Evolutionary conservation across 2,113 vertebrate genomes (phyloP).

Genomic region (Speoplatyrhinus poulsoni): DNA sequence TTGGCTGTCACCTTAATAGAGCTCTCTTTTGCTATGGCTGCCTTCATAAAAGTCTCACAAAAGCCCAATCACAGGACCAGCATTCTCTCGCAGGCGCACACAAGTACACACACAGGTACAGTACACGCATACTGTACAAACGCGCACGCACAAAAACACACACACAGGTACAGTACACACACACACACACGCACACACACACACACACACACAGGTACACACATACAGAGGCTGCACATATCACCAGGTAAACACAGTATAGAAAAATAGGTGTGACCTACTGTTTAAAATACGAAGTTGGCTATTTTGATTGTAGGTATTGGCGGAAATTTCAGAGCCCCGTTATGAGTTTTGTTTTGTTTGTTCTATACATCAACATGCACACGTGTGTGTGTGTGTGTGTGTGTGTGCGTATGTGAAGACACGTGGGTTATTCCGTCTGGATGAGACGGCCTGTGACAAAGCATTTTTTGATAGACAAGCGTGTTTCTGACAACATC

Average conservation of each 20-base stretch:
- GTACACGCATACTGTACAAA: slow-evolving; percentile 1
- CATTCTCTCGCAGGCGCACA: no score
- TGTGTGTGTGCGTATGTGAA: slow-evolving; percentile 25
- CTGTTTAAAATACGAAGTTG: no score
- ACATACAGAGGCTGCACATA: slow-evolving; percentile 18
- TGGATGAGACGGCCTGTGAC: slow-evolving; percentile 54
- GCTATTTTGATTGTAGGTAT: not conserved
- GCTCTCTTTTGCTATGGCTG: slow-evolving; percentile 15
- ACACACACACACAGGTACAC: slow-evolving; percentile 25
- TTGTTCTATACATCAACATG: not conserved
- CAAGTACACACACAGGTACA: slow-evolving; percentile 6
- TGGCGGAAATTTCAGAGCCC: slow-evolving; percentile 37
- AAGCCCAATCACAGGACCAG: slow-evolving; percentile 13
- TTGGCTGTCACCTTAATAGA: no score
- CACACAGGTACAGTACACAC: no score
- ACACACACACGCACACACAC: no score
- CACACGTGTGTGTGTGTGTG: slow-evolving; percentile 23
- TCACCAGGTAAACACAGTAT: slow-evolving; percentile 27
- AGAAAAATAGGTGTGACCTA: no score
- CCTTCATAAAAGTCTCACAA: slow-evolving; percentile 20
- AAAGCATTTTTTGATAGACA: slow-evolving; percentile 46
- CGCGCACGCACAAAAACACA: not conserved
- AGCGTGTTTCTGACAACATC: slow-evolving; percentile 56
- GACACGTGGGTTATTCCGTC: slow-evolving; percentile 43
- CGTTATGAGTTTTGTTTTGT: not conserved